Percentiles rank a stretch among this genome's conserved stretches.
Conservation (phyloP, 1,140 invertebrate species). For the Drosophila serrata region DNA sequence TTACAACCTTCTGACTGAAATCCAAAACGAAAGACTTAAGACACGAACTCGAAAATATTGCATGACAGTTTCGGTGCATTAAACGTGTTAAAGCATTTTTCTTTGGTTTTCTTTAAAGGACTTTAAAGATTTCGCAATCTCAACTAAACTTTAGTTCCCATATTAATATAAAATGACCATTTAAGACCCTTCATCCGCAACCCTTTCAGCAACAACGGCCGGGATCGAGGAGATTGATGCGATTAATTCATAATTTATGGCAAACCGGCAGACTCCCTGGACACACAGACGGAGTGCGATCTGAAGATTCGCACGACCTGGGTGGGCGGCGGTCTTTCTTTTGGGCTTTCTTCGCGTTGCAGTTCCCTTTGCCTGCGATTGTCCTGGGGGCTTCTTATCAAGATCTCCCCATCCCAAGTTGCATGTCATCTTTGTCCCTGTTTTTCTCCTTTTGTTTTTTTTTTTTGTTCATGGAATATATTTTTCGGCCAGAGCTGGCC, state of each 20-base stretch:
- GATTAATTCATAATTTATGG: slow-evolving; percentile 40
- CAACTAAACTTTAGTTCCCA: neutral
- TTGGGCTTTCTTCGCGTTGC: slow-evolving; percentile 23
- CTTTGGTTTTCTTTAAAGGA: neutral
- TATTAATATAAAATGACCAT: neutral
- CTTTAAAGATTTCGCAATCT: neutral
- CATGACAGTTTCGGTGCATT: neutral
- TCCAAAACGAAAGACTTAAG: slow-evolving; percentile 37
- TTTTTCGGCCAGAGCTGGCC: slow-evolving; percentile 12
- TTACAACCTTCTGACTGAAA: no score
- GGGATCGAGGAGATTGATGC: slow-evolving; percentile 24
- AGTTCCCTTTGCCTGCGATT: slow-evolving; percentile 26
- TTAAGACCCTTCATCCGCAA: neutral
- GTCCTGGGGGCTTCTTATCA: slow-evolving; percentile 59
- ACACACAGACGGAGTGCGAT: neutral
- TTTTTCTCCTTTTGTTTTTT: slow-evolving; percentile 19
- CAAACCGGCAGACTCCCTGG: neutral
- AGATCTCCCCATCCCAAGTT: slow-evolving; percentile 23
- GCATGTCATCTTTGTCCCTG: slow-evolving; percentile 36
- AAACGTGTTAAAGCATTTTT: no score
- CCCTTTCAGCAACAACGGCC: neutral
- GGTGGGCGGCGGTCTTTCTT: slow-evolving; percentile 46
- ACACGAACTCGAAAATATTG: slow-evolving; percentile 25
- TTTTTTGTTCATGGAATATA: slow-evolving; percentile 20
- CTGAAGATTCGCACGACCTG: slow-evolving; percentile 29